Conservation (phyloP, 2,797 vertebrate genomes). For the Sebastes ruberrimus region DNA sequence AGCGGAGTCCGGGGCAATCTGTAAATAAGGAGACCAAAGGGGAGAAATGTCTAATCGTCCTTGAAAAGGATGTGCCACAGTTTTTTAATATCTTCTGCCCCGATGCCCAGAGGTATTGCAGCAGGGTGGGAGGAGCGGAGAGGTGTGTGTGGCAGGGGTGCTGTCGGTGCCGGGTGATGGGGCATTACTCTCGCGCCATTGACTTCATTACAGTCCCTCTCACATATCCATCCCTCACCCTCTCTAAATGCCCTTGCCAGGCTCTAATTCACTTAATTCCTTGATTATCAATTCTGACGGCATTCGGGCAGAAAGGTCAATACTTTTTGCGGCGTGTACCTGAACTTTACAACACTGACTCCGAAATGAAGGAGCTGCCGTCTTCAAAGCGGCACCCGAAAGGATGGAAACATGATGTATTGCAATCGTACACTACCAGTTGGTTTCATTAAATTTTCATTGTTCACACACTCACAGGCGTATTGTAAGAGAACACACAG, state of each 20-base stretch:
- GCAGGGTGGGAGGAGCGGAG: slow-evolving; percentile 57
- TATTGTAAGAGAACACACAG: slow-evolving; percentile 38
- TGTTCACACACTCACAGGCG: slow-evolving; percentile 51
- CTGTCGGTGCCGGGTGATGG: slow-evolving; percentile 72
- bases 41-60: slow-evolving; percentile 74
- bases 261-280: slow-evolving; percentile 81
- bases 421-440: slow-evolving; percentile 48
- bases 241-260: slow-evolving; percentile 74
- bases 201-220: slow-evolving; percentile 80
- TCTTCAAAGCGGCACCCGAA: slow-evolving; percentile 12
- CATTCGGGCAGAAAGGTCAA: slow-evolving; percentile 78
- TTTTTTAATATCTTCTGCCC: slow-evolving; percentile 79
- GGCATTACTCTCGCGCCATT: slow-evolving; percentile 82
- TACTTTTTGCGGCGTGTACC: slow-evolving; percentile 57
- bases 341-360: slow-evolving; percentile 66
- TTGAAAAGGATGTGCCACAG: slow-evolving; percentile 76
- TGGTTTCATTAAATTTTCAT: slow-evolving; percentile 68
- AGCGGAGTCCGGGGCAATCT: slow-evolving; percentile 49
- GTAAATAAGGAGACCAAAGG: slow-evolving; percentile 72
- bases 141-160: slow-evolving; percentile 51
- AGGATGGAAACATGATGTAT: slow-evolving; percentile 36
- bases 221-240: slow-evolving; percentile 73
- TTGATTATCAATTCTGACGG: slow-evolving; percentile 79
- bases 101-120: slow-evolving; percentile 71
- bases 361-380: slow-evolving; percentile 23